phyloP scores from a whole-genome alignment of 2,888 invertebrate genomes.

The Prenolepis imparis region DNA sequence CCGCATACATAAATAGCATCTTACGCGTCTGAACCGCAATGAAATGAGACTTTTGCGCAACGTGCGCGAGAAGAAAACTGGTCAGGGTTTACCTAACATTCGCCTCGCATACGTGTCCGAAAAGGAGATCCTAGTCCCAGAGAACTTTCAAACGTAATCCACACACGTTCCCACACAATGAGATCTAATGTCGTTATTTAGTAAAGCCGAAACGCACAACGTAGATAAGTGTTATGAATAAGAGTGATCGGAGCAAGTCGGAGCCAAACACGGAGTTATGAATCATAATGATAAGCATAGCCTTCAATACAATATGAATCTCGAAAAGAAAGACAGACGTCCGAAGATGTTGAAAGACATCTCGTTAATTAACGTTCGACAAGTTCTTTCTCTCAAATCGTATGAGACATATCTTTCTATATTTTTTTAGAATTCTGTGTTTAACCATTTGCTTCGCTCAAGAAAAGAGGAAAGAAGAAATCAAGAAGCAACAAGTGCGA shows the following conservation, averaged over 20 bases:
- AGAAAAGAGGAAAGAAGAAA: neutral
- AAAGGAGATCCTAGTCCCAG: neutral
- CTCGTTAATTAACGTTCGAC: neutral
- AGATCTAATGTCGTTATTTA: slow-evolving; percentile 22
- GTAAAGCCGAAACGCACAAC: neutral
- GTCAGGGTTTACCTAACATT: slow-evolving; percentile 21
- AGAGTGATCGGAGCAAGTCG: slow-evolving; percentile 3
- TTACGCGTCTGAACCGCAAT: neutral
- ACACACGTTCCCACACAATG: neutral
- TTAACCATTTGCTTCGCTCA: neutral
- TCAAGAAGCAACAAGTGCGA: neutral
- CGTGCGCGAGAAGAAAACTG: neutral
- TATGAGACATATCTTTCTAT: neutral
- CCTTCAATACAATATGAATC: neutral
- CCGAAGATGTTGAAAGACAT: neutral
- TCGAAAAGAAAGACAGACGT: neutral
- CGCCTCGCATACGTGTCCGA: neutral
- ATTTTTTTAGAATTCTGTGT: neutral
- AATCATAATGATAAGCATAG: slow-evolving; percentile 3
- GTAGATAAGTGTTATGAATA: slow-evolving; percentile 3
- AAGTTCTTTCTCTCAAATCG: neutral
- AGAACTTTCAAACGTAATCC: neutral
- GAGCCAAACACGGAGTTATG: slow-evolving; percentile 3
- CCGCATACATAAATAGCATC: neutral
- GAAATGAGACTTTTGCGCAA: slow-evolving; percentile 2